These are phyloP conservation scores for Streptopelia turtur DNA, from an alignment of 2,797 vertebrate species.

Conservation along the genomic window DNA sequence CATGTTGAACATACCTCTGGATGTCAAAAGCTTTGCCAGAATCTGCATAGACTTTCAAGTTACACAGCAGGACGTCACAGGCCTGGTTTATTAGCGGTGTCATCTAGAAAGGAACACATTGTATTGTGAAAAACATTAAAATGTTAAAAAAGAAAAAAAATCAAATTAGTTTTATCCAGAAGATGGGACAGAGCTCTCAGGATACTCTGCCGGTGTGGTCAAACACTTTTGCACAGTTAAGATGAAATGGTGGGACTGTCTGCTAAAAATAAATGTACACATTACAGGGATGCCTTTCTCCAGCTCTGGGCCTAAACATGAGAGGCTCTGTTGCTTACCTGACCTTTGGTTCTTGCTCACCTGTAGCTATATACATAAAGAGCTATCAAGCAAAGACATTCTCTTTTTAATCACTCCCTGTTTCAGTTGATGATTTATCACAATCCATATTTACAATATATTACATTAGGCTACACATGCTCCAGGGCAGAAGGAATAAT, in stretches of 20 bases:
- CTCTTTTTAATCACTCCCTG: background rate
- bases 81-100: slow-evolving; percentile 88
- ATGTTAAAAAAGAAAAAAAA: background rate
- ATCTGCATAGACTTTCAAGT: slow-evolving; percentile 83
- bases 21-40: slow-evolving; percentile 88
- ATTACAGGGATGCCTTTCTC: background rate
- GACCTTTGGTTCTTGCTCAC: background rate
- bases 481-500: background rate
- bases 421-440: background rate
- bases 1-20: slow-evolving; percentile 83
- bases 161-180: background rate
- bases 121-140: background rate
- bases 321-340: background rate
- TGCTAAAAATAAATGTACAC: background rate
- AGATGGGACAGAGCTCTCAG: background rate
- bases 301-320: background rate
- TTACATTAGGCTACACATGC: background rate
- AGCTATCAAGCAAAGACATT: background rate
- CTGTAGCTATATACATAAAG: background rate
- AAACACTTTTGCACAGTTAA: background rate
- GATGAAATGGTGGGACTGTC: background rate
- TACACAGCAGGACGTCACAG: slow-evolving; percentile 84
- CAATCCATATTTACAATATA: background rate
- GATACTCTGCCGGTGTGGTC: background rate
- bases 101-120: slow-evolving; percentile 82